These are phyloP conservation scores for Amazona guildingii DNA, from an alignment of 2,113 vertebrate genomes.

Conservation along the genomic window DNA sequence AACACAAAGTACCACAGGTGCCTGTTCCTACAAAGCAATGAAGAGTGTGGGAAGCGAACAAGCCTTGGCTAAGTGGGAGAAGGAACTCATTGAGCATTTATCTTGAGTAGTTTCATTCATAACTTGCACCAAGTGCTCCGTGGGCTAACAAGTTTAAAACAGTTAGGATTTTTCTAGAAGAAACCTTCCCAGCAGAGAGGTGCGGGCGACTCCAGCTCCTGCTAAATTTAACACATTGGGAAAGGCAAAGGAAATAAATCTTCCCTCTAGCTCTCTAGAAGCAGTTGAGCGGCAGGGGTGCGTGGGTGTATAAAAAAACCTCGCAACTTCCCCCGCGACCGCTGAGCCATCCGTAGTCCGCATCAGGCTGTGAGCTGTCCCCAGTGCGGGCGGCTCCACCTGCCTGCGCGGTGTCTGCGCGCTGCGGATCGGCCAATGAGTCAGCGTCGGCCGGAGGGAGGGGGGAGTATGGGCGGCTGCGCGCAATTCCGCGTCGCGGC, in stretches of 20 bases:
- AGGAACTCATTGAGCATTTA: too few species aligned
- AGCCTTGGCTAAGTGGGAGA: too few species aligned
- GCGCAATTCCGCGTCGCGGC: constrained; percentile 33
- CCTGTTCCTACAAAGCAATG: too few species aligned
- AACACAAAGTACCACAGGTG: too few species aligned
- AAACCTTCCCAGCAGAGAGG: not conserved
- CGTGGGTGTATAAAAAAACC: too few species aligned
- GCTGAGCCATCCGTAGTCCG: not conserved
- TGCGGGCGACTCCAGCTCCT: not conserved
- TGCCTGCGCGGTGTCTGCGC: not conserved
- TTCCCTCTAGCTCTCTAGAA: not conserved
- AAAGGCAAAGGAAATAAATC: not conserved
- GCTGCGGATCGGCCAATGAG: not conserved
- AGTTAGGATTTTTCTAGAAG: constrained; percentile 45
- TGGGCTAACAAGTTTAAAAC: not conserved
- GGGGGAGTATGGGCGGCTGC: not conserved
- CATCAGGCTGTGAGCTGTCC: too few species aligned
- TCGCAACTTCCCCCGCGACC: not conserved
- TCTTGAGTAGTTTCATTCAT: not conserved
- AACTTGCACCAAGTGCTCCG: not conserved
- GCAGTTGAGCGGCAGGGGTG: not conserved
- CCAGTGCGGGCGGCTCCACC: not conserved
- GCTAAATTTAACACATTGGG: not conserved
- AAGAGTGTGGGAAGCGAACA: too few species aligned
- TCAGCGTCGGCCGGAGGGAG: too few species aligned